Base-by-base conservation (phyloP, 2,113 vertebrate genomes). In the Callaeas wilsoni region DNA sequence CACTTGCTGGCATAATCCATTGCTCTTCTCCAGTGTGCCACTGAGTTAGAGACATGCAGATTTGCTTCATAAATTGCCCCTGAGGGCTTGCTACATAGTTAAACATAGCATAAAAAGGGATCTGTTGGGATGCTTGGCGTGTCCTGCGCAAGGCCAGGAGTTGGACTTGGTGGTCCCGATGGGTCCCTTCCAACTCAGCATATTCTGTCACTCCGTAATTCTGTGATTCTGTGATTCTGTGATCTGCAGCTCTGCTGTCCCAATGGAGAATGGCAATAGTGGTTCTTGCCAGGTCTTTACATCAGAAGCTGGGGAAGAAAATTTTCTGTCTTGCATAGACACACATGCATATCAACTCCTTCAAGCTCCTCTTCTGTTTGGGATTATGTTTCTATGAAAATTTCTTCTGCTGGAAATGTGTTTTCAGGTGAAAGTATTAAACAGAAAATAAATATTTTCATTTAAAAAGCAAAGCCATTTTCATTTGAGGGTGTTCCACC, bases 21-120 rank as follows among this genome's bases (percentile, higher is more conserved):
- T 52, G 20, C 50, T 39, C 22, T 60, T 85, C 68, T 71, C 13
- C 37, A 76, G 16, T 7, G 12, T 60, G 19, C 20, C 68, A 20
- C 33, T 52, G 67, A 85, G 39, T n/a, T 63, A 65, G 52, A 67
- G 15, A 39, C 18, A 23, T 4, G 19, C 6, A 55, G 33, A 35
- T 86, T 64, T 80, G 27, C 33, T 39, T 6, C 17, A 32, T 9
- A 26, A 83, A n/a, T 56, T 30, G 23, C 21, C 21, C 30, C 41
- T 16, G 4, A 64, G 75, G 41, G 46, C 10, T 86, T 71, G 20
- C 30, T 62, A 2, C 0, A 0, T 16, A 53, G 13, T 52, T 62
- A 79, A 92, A 86, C 5, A 25, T 1, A 26, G 42, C 33, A 49
- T 20, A 42, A 75, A 32, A 10, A 55, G 41, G 30, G 41, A 27